Conservation (phyloP, 2,888 invertebrate species). For the Pardosa pseudoannulata region DNA sequence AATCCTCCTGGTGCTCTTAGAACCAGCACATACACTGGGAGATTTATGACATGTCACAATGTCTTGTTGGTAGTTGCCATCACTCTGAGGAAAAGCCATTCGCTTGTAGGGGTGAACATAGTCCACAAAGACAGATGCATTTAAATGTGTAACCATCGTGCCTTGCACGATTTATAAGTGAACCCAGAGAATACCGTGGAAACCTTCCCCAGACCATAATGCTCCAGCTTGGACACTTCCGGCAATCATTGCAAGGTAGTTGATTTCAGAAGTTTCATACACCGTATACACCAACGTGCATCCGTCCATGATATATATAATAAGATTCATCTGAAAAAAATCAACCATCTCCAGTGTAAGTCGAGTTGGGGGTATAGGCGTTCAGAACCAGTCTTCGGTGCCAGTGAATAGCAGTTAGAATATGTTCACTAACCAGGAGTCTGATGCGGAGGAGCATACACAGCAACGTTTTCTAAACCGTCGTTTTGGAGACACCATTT, state of each 20-base stretch:
- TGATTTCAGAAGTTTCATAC: too few relatives aligned
- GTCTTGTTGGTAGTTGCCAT: neutral
- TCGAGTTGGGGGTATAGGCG: neutral
- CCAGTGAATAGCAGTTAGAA: neutral
- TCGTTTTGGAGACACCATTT: neutral
- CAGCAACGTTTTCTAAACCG: too few relatives aligned
- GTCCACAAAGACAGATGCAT: too few relatives aligned
- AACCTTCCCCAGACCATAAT: too few relatives aligned
- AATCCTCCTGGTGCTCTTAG: too few relatives aligned
- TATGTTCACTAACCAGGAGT: neutral
- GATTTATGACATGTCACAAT: neutral
- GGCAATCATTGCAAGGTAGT: neutral
- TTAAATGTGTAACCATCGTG: too few relatives aligned
- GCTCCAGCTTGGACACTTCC: neutral
- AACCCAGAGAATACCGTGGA: too few relatives aligned
- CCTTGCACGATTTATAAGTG: too few relatives aligned
- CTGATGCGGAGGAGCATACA: neutral
- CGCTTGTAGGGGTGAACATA: too few relatives aligned
- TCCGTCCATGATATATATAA: neutral
- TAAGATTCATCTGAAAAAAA: too few relatives aligned
- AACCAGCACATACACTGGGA: neutral
- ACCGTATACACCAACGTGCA: too few relatives aligned
- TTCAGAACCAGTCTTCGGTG: neutral
- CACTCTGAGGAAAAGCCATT: neutral
- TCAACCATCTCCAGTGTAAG: neutral